Conservation (phyloP, 2,888 invertebrate species). For the Tuberolachnus salignus region DNA sequence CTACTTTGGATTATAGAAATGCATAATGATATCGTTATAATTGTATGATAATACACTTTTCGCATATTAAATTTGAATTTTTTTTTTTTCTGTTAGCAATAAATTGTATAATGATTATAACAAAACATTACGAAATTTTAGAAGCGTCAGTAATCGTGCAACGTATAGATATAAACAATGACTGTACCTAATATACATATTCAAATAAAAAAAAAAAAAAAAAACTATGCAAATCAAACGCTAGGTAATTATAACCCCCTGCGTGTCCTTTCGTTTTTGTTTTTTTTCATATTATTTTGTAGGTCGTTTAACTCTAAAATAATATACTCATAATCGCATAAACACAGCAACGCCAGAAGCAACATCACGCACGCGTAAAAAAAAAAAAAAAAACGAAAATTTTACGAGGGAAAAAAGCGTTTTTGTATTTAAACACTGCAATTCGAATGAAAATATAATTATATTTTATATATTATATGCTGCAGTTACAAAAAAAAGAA, state of each 20-base stretch:
- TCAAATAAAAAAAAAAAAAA: slow-evolving; percentile 4
- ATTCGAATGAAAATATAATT: not conserved
- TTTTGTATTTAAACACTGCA: not conserved
- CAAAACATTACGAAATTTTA: not conserved
- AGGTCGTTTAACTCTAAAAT: slow-evolving; percentile 40
- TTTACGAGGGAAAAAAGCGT: not conserved
- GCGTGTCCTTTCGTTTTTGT: not conserved
- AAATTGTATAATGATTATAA: not conserved
- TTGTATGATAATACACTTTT: no score
- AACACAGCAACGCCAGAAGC: not conserved
- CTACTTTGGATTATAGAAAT: no score
- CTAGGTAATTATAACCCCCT: slow-evolving; percentile 22
- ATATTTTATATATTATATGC: not conserved
- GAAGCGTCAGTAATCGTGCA: slow-evolving; percentile 1
- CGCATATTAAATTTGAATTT: not conserved
- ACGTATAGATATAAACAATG: slow-evolving; percentile 22
- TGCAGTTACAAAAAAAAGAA: not conserved
- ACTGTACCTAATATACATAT: slow-evolving; percentile 6
- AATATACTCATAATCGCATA: not conserved
- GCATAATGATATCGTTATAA: no score
- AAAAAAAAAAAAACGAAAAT: not conserved
- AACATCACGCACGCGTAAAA: not conserved
- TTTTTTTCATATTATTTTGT: not conserved
- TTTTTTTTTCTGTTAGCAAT: not conserved
- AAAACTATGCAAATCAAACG: slow-evolving; percentile 35